A percentile compares a stretch with the other conserved stretches of the same genome.
phyloP scores from a whole-genome alignment of 2,888 invertebrate species.

The Anaspis maculata region DNA sequence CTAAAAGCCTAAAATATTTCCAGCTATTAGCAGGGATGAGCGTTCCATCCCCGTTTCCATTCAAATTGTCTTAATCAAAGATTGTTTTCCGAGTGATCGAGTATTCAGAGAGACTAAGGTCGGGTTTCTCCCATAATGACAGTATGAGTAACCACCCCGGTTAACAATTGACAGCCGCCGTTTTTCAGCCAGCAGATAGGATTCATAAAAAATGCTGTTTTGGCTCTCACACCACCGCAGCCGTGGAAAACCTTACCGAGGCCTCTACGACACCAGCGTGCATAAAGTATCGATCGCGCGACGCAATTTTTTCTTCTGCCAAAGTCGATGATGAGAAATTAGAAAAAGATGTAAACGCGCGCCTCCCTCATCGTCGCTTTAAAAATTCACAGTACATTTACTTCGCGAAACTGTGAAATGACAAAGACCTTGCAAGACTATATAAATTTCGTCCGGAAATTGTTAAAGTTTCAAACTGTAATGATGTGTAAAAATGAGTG shows the following conservation, averaged over 20 bases:
- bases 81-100: constrained; percentile 15
- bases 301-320: no score
- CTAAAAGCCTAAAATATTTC: no score
- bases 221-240: constrained; percentile 6
- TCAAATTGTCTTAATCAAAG: constrained; percentile 13
- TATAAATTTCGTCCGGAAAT: constrained; percentile 33
- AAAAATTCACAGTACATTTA: constrained; percentile 29
- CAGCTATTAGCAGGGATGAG: no score
- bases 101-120: constrained; percentile 7
- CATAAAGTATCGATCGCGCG: no score
- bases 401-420: constrained; percentile 25
- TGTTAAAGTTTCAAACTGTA: constrained; percentile 36
- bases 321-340: no score
- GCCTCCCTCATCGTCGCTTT: no score
- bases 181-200: constrained; percentile 12
- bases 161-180: constrained; percentile 15
- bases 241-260: no score
- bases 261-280: no score
- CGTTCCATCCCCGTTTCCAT: no score
- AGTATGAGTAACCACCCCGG: constrained; percentile 14
- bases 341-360: constrained; percentile 10
- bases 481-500: constrained; percentile 36
- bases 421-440: constrained; percentile 28
- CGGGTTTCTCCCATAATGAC: constrained; percentile 12
- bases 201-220: constrained; percentile 7